Percentiles rank a stretch among this genome's conserved stretches.
Conservation (phyloP, 2,113 vertebrate genomes). For the Thomomys bottae region DNA sequence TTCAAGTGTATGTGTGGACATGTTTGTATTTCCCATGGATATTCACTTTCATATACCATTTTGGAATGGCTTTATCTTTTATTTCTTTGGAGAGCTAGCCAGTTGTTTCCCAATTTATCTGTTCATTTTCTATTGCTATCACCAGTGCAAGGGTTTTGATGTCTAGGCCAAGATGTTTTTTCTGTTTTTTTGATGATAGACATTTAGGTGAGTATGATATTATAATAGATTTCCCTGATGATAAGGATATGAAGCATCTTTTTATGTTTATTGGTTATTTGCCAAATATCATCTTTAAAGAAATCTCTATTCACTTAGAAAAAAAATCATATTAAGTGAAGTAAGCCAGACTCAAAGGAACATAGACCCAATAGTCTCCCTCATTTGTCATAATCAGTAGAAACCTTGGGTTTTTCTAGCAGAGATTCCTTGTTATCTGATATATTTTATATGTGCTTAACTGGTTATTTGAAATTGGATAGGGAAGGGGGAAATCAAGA, state of each 20-base stretch:
- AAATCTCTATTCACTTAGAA: neutral
- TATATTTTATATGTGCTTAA: too few relatives aligned
- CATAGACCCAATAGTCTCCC: too few relatives aligned
- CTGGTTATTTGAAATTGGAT: too few relatives aligned
- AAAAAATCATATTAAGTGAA: too few relatives aligned
- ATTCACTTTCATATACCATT: neutral
- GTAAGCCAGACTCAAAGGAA: too few relatives aligned
- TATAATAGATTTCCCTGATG: constrained; percentile 23
- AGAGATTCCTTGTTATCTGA: too few relatives aligned
- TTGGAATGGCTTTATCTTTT: neutral
- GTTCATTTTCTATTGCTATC: neutral
- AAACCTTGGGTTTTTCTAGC: too few relatives aligned
- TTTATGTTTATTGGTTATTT: neutral
- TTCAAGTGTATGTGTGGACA: neutral
- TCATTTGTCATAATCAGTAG: too few relatives aligned
- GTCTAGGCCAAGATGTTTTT: neutral
- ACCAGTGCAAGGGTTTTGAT: neutral
- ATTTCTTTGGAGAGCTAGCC: neutral
- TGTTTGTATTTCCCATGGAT: constrained; percentile 21
- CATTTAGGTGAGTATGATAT: neutral
- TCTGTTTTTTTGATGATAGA: neutral
- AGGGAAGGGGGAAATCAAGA: too few relatives aligned
- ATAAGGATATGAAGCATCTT: neutral
- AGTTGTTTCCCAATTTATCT: neutral
- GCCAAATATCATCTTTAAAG: neutral